Evolutionary conservation across 2,113 vertebrate species (phyloP).

Genomic region (Aviceda subcristata): DNA sequence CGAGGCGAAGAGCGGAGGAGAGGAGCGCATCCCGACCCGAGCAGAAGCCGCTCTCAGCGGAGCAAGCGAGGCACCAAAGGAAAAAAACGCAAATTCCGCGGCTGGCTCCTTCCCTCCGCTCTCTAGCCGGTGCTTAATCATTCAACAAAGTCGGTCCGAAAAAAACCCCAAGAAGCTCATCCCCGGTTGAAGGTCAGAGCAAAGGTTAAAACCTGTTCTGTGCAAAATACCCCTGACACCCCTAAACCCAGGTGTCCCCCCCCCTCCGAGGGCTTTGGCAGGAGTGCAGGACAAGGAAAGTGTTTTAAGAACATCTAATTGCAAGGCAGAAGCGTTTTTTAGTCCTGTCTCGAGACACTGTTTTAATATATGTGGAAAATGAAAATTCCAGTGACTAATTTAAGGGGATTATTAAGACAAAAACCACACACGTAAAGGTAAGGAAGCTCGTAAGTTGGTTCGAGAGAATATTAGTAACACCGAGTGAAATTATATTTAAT

Average conservation of each 20-base stretch:
- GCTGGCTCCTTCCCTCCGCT: neutral
- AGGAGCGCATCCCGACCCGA: neutral
- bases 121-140: slow-evolving; percentile 62
- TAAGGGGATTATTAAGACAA: neutral
- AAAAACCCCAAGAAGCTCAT: slow-evolving; percentile 13
- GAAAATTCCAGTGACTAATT: neutral
- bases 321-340: neutral
- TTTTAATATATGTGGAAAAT: neutral
- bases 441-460: neutral
- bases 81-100: neutral
- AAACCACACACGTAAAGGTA: neutral
- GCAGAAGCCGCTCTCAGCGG: neutral
- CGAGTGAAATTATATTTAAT: neutral
- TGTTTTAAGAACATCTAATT: accelerated
- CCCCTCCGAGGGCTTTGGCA: accelerated
- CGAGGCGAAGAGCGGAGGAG: neutral
- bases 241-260: no score
- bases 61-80: neutral
- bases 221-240: slow-evolving; percentile 35
- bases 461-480: neutral
- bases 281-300: neutral
- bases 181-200: slow-evolving; percentile 42
- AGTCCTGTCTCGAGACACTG: neutral
- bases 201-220: slow-evolving; percentile 66
- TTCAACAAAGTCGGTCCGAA: slow-evolving; percentile 44